phyloP scores from a whole-genome alignment of 1,140 invertebrate species.

The Formica exsecta region DNA sequence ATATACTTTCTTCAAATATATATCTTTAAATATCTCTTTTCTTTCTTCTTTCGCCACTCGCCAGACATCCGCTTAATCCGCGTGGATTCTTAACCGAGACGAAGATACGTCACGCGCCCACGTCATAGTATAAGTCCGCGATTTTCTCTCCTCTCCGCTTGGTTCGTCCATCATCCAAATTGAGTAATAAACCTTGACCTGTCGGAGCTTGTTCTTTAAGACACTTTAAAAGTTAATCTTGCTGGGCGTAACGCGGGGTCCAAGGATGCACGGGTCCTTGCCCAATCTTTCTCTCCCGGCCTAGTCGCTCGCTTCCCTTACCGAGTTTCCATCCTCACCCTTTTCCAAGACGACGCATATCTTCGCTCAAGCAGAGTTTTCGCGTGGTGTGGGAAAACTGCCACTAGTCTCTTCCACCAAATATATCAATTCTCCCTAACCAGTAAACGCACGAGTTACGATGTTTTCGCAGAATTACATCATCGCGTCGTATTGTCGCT shows the following conservation, averaged over 20 bases:
- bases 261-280: background rate
- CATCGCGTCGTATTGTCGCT: conserved; percentile 35
- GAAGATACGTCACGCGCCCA: conserved; percentile 4
- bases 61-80: conserved; percentile 51
- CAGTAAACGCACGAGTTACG: background rate
- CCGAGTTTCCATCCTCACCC: conserved; percentile 44
- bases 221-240: conserved; percentile 81
- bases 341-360: conserved; percentile 52
- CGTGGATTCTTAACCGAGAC: conserved; percentile 51
- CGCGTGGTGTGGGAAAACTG: conserved; percentile 43
- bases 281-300: conserved; percentile 41
- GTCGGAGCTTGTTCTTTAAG: conserved; percentile 55
- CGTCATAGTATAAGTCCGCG: background rate
- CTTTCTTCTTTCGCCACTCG: background rate
- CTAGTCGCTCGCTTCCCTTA: background rate
- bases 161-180: conserved; percentile 82
- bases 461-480: conserved; percentile 62
- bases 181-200: conserved; percentile 79
- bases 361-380: conserved; percentile 45
- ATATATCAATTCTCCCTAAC: conserved; percentile 49
- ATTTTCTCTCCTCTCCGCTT: conserved; percentile 26
- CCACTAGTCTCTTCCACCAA: conserved; percentile 49
- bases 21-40: background rate
- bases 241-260: conserved; percentile 45
- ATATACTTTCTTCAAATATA: background rate